These are phyloP conservation scores for Zapornia atra DNA, from an alignment of 2,113 vertebrate genomes.

Conservation along the genomic window DNA sequence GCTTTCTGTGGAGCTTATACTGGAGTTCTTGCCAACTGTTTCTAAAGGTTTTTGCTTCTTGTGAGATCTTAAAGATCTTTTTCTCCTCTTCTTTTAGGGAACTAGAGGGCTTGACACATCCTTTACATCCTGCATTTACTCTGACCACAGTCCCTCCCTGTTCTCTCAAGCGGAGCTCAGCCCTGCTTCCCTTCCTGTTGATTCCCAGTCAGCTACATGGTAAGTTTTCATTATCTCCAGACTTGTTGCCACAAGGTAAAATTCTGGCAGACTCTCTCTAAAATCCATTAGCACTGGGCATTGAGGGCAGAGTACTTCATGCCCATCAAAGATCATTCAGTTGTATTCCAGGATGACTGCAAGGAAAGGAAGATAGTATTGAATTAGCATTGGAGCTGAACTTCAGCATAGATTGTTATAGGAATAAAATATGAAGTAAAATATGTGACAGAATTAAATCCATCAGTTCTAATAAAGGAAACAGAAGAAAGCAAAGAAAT, in stretches of 20 bases:
- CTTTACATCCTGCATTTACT: conserved; percentile 59
- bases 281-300: conserved; percentile 65
- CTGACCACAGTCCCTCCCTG: conserved; percentile 46
- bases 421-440: conserved; percentile 72
- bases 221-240: conserved; percentile 64
- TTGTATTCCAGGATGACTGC: conserved; percentile 44
- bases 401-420: conserved; percentile 68
- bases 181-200: conserved; percentile 56
- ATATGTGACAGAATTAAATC: conserved; percentile 72
- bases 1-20: not conserved
- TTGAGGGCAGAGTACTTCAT: conserved; percentile 46
- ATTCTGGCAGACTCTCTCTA: conserved; percentile 22
- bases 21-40: not conserved
- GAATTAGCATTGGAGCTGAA: conserved; percentile 70
- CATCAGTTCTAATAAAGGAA: conserved; percentile 75
- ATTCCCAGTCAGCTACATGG: conserved; percentile 59
- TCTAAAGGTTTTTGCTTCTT: not conserved
- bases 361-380: conserved; percentile 38
- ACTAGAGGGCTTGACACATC: conserved; percentile 42
- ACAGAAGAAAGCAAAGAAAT: conserved; percentile 70
- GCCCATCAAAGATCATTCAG: conserved; percentile 46
- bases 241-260: conserved; percentile 54
- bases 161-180: conserved; percentile 49
- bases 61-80: not conserved
- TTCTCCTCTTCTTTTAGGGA: conserved; percentile 46